These are phyloP conservation scores for Lasioglossum morio DNA, from an alignment of 2,888 invertebrate species.

Conservation along the genomic window DNA sequence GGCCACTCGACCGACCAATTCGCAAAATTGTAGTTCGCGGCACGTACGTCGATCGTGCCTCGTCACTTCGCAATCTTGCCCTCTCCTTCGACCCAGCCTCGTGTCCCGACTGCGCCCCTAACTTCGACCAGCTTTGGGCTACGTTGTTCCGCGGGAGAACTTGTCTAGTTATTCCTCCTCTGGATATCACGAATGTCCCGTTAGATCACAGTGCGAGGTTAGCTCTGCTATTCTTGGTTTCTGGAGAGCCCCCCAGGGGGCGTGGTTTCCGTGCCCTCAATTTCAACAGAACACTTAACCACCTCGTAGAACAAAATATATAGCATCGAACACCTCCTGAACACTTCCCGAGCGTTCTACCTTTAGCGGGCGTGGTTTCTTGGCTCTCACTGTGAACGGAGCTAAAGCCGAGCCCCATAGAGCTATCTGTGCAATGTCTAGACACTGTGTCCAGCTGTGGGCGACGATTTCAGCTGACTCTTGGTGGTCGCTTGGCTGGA, in stretches of 20 bases:
- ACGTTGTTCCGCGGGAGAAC: background rate
- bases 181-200: background rate
- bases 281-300: background rate
- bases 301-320: background rate
- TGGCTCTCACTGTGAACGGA: background rate
- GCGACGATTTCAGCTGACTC: background rate
- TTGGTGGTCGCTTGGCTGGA: slow-evolving; percentile 2
- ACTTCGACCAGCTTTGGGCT: background rate
- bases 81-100: slow-evolving; percentile 18
- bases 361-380: background rate
- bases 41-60: slow-evolving; percentile 73
- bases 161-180: background rate
- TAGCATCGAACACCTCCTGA: background rate
- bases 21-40: slow-evolving; percentile 74
- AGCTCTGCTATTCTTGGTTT: background rate
- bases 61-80: slow-evolving; percentile 39
- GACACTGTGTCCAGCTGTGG: background rate
- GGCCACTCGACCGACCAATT: slow-evolving; percentile 65
- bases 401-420: background rate
- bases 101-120: background rate
- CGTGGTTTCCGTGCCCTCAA: background rate
- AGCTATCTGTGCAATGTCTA: background rate
- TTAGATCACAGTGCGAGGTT: background rate
- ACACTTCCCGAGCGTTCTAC: background rate
- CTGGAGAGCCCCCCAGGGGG: background rate